Evolutionary conservation across 2,888 invertebrate genomes (phyloP).

Genomic region (Drosophila nigricruria): DNA sequence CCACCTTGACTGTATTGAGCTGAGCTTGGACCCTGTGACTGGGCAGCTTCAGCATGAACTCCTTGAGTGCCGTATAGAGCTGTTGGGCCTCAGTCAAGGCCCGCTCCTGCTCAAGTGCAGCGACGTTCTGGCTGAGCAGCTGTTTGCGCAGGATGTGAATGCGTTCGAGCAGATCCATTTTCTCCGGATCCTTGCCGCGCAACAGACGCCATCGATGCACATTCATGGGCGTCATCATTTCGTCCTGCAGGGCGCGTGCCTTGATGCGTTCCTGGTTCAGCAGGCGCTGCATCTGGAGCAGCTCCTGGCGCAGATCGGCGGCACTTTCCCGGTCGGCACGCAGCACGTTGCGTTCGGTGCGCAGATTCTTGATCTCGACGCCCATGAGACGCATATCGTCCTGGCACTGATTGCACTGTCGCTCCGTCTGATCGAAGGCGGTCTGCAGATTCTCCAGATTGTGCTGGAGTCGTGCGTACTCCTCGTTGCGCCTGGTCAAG

Average conservation of each 20-base stretch:
- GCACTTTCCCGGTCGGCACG: slow-evolving; percentile 91
- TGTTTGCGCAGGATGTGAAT: slow-evolving; percentile 88
- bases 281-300: slow-evolving; percentile 89
- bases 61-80: slow-evolving; percentile 82
- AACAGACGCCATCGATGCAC: slow-evolving; percentile 96
- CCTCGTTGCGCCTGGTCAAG: slow-evolving; percentile 93
- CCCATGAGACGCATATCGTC: slow-evolving; percentile 94
- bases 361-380: slow-evolving; percentile 92
- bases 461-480: slow-evolving; percentile 91
- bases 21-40: slow-evolving; percentile 83
- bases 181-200: slow-evolving; percentile 94
- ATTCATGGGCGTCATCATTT: slow-evolving; percentile 95
- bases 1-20: slow-evolving; percentile 83
- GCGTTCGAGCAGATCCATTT: slow-evolving; percentile 92
- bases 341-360: slow-evolving; percentile 90
- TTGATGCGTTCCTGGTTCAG: slow-evolving; percentile 93
- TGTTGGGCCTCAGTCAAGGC: slow-evolving; percentile 83
- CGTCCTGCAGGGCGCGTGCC: slow-evolving; percentile 94
- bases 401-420: slow-evolving; percentile 90
- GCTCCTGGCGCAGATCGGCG: slow-evolving; percentile 92
- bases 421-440: slow-evolving; percentile 90
- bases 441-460: slow-evolving; percentile 92
- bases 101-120: slow-evolving; percentile 79
- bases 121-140: slow-evolving; percentile 82
- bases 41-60: slow-evolving; percentile 84